A percentile compares a stretch with the other conserved stretches of the same genome.
Conservation (phyloP, 2,888 invertebrate species). For the Drosophila prostipennis region DNA sequence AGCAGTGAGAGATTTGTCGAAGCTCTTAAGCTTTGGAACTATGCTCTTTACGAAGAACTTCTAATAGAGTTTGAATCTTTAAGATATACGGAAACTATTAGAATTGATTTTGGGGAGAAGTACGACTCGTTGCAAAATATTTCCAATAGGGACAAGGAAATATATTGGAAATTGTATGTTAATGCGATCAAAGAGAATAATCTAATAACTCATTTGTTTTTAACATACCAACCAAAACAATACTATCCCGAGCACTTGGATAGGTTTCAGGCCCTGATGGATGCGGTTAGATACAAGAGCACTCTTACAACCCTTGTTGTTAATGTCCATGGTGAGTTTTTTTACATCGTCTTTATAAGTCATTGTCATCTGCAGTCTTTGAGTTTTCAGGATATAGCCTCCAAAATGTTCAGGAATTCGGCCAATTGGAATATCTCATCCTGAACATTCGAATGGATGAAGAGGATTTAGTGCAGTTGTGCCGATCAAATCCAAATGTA, state of each 20-base stretch:
- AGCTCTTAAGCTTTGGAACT: no score
- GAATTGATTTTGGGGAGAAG: background rate
- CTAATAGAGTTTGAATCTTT: no score
- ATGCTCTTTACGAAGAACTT: no score
- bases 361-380: background rate
- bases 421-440: background rate
- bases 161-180: background rate
- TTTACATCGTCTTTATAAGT: background rate
- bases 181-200: background rate
- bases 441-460: background rate
- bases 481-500: background rate
- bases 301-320: background rate
- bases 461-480: background rate
- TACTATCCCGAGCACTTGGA: background rate
- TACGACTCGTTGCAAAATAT: background rate
- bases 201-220: accelerated
- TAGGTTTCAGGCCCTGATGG: background rate
- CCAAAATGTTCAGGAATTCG: background rate
- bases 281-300: background rate
- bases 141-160: background rate
- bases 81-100: no score
- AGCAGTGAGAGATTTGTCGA: no score
- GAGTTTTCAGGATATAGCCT: background rate
- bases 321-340: background rate
- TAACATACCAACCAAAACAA: background rate